Evolutionary conservation across 2,888 invertebrate genomes (phyloP), one percentile per base, ranked within the genome.

Genomic region (Protonemura montana): DNA sequence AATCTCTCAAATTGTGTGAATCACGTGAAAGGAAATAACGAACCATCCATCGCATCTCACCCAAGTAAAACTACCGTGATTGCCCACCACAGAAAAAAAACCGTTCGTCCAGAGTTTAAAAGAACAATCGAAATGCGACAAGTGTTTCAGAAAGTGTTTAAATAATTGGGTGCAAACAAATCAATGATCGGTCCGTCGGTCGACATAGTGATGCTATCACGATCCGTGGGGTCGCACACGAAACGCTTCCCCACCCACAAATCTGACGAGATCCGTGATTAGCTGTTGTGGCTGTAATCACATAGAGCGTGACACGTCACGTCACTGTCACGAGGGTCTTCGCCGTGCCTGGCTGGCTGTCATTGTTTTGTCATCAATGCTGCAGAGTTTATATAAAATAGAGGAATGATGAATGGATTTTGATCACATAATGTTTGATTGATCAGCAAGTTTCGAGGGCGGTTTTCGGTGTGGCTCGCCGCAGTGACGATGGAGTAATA

Each of bases 371-470:
- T 81, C 81, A 81, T 81, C 81, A 30, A 25, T 78, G 76, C 5
- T 21, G 26, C n/a, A 78, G n/a, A 59, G 59, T 59, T 59, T 59
- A 21, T 59, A 59, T 59, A 59, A 59, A 59, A 78, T 10, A 28
- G 28, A 28, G 27, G 78, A 78, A 28, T 78, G 78, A 78, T 78
- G 28, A 78, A 78, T 78, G 78, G 28, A 26, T 78, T 78, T 78
- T 78, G 78, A 27, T 78, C 78, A 78, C 81, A 81, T 81, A 13
- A 81, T 30, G 30, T 81, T 81, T 81, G 81, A 81, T 81, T 81
- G 81, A 81, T 81, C 81, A 30, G 81, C 81, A 30, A 13, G 25
- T 10, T 81, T 81, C 28, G 81, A 30, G 81, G 81, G 81, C 29
- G 29, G 81, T 81, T 29, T 81, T 81, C 28, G 28, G n/a, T 10